These are phyloP conservation scores for Coregonus ussuriensis DNA, from an alignment of 2,797 vertebrate genomes.

Conservation along the genomic window DNA sequence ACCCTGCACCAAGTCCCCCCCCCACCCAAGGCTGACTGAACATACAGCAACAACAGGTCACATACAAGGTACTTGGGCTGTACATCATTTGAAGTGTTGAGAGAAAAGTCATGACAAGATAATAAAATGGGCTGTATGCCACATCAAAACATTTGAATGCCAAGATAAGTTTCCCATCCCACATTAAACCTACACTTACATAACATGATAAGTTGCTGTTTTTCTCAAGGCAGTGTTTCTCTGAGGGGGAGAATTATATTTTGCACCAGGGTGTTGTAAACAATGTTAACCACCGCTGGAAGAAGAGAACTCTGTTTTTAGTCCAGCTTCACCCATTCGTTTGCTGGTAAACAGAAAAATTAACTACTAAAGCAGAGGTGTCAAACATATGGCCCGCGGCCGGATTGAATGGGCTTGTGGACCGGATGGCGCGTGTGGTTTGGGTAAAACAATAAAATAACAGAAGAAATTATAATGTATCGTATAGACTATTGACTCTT, in stretches of 20 bases:
- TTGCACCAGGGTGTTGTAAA: background rate
- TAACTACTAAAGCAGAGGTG: no score
- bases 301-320: conserved; percentile 13
- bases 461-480: no score
- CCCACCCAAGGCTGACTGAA: no score
- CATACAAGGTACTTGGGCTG: no score
- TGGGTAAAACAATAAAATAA: no score
- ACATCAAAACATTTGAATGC: conserved; percentile 4
- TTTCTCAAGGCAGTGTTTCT: background rate
- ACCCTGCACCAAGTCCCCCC: no score
- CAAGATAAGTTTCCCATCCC: background rate
- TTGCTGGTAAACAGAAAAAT: no score
- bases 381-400: no score
- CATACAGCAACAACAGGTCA: conserved; percentile 8
- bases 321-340: background rate
- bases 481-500: no score
- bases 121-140: conserved; percentile 15
- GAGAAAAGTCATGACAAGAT: conserved; percentile 11
- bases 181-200: background rate
- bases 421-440: no score
- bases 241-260: background rate
- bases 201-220: background rate
- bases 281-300: background rate
- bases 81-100: background rate
- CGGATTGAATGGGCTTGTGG: no score